Base-by-base conservation (phyloP, 1,140 invertebrate genomes). In the Polypedilum pembai region DNA sequence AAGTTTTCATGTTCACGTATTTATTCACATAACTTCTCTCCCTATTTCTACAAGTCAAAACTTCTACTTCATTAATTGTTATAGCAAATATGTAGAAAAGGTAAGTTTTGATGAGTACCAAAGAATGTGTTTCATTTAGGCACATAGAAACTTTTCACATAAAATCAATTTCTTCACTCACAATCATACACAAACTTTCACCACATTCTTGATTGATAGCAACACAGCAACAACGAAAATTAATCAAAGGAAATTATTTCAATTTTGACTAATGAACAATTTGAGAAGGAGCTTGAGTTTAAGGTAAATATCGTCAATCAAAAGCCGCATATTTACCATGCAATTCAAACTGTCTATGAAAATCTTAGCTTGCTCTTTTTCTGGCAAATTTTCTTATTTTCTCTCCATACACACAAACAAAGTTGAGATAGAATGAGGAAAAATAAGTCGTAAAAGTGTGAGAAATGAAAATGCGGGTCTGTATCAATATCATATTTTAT, bases 271-370 rank as follows among this genome's bases (percentile, higher is more conserved):
- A 56, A 56, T 56, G 45, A 56, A 45, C 41, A 10, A n/a, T 56
- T 56, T 33, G 24, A 56, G n/a, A 56, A 56, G 45, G 1, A 45
- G 8, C 41, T 45, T 56, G 45, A 56, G 45, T 56, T 56, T 8
- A 56, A 56, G 45, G 45, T 56, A 56, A 56, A 56, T 56, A 56
- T 56, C 45, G 45, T 56, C 45, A 56, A 56, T 56, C n/a, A 56
- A 56, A 56, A 56, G 15, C 45, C 45, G 15, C 45, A 56, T 56
- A 56, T 56, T 56, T 56, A n/a, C 45, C n/a, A n/a, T 56, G 45
- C 45, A 56, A 15, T 56, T 56, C 12, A n/a, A 33, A 33, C 24
- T 33, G 24, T 33, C 24, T 33, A 33, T 33, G 24, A 33, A 33
- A 33, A 33, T 33, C 5, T 33, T 33, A 1, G 1, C 24, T 33